These are phyloP conservation scores for Tauraco hartlaubi DNA, from an alignment of 2,797 vertebrate species.

Conservation along the genomic window DNA sequence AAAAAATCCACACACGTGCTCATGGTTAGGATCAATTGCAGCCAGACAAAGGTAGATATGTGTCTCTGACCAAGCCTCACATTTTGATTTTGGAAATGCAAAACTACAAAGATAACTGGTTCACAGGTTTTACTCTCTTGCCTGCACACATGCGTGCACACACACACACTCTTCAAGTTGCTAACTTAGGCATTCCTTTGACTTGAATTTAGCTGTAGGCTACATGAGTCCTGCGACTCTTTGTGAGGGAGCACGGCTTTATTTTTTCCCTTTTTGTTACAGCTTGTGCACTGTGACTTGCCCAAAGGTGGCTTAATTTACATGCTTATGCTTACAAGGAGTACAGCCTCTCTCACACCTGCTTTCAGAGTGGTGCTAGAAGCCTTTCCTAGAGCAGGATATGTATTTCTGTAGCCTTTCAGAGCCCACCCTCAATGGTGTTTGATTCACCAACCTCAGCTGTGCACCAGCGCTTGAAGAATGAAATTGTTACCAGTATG, in stretches of 20 bases:
- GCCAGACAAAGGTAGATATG: neutral
- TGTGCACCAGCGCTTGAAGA: neutral
- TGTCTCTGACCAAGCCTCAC: neutral
- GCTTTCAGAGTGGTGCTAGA: neutral
- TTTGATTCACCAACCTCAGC: neutral
- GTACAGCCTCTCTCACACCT: neutral
- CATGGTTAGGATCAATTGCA: neutral
- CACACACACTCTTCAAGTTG: neutral
- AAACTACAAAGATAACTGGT: neutral
- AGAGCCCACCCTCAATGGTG: neutral
- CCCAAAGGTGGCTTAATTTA: neutral
- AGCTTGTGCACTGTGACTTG: conserved; percentile 1
- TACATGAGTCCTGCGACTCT: neutral
- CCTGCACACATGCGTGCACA: rapidly evolving
- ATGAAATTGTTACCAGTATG: neutral
- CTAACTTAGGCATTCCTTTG: neutral
- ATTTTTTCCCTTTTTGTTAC: neutral
- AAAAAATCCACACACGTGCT: neutral
- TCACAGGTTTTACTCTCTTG: neutral
- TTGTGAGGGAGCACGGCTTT: neutral
- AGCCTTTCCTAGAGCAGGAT: neutral
- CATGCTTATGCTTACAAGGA: neutral
- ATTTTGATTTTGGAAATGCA: neutral
- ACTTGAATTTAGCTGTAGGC: neutral
- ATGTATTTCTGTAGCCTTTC: neutral